These are phyloP conservation scores for Uria aalge DNA, from an alignment of 2,113 vertebrate genomes.

Conservation along the genomic window DNA sequence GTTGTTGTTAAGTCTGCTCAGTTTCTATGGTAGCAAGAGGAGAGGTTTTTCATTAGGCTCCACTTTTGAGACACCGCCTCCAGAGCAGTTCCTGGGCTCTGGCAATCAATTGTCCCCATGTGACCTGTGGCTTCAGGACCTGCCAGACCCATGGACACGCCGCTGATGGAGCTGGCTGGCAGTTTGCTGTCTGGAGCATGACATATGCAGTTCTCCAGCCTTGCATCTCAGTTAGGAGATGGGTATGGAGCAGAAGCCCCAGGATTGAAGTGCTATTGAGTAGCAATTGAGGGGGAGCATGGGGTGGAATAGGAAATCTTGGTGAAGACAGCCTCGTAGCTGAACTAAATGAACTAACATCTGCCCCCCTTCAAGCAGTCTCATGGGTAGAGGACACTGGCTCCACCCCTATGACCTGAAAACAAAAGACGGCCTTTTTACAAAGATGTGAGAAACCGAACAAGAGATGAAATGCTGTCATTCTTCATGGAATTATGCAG, in stretches of 20 bases:
- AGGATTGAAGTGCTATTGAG: neutral
- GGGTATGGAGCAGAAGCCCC: neutral
- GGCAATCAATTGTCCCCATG: neutral
- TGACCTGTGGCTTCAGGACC: neutral
- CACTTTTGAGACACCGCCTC: neutral
- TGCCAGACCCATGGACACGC: neutral
- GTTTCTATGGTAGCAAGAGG: conserved; percentile 51
- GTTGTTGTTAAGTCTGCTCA: neutral
- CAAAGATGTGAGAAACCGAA: neutral
- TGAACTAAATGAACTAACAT: neutral
- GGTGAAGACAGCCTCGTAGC: neutral
- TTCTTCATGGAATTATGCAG: neutral
- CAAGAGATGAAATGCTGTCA: neutral
- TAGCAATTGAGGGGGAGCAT: neutral
- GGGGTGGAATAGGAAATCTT: neutral
- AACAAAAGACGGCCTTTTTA: neutral
- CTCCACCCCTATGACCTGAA: neutral
- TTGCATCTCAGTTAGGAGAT: neutral
- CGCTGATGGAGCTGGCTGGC: neutral
- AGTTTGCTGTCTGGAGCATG: neutral
- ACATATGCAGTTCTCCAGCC: neutral
- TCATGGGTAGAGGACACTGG: neutral
- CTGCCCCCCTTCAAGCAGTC: neutral
- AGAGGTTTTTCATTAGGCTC: neutral
- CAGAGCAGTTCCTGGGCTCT: neutral